These are phyloP conservation scores for Monochamus alternatus DNA, from an alignment of 2,888 invertebrate species.

Conservation along the genomic window DNA sequence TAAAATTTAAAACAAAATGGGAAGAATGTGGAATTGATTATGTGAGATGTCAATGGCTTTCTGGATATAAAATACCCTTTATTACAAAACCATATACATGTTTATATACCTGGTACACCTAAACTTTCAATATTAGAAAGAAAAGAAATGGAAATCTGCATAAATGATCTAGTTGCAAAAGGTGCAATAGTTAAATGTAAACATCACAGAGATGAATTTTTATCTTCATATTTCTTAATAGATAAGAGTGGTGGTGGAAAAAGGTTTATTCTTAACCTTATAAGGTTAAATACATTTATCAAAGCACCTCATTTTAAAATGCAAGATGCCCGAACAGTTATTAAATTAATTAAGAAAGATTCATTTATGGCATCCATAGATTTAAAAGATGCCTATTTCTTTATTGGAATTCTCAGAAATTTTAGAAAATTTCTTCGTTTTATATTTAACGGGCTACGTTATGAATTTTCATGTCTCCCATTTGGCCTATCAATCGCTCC, in stretches of 20 bases:
- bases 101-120: neutral
- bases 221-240: constrained; percentile 34
- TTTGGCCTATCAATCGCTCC: constrained; percentile 55
- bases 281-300: constrained; percentile 52
- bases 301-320: constrained; percentile 56
- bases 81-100: neutral
- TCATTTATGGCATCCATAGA: constrained; percentile 40
- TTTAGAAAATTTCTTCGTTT: constrained; percentile 55
- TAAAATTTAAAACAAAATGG: neutral
- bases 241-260: constrained; percentile 41
- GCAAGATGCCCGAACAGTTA: constrained; percentile 53
- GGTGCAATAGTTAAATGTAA: constrained; percentile 22
- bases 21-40: neutral
- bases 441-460: constrained; percentile 46
- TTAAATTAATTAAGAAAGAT: constrained; percentile 44
- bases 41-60: neutral
- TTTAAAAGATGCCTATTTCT: constrained; percentile 52
- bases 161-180: constrained; percentile 2
- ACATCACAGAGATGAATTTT: constrained; percentile 20
- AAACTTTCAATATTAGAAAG: neutral
- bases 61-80: constrained; percentile 23
- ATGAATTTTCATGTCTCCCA: constrained; percentile 56
- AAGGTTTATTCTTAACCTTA: constrained; percentile 52
- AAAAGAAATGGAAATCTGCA: neutral
- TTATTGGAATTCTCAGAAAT: constrained; percentile 47